phyloP scores from a whole-genome alignment of 2,797 vertebrate species.

The Thripadectes ignobilis region DNA sequence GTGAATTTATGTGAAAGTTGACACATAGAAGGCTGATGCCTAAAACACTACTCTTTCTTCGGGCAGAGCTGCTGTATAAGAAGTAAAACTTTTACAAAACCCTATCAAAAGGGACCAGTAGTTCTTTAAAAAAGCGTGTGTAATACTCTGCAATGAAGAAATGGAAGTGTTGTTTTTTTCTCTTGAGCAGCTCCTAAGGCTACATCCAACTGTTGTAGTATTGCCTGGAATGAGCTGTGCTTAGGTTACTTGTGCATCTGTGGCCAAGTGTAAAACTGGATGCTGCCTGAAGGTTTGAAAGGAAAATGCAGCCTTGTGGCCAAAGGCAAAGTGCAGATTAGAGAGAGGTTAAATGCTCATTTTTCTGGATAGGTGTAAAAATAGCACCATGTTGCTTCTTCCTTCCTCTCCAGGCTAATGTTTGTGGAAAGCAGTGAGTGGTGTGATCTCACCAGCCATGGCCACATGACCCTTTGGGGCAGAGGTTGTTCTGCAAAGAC shows the following conservation, averaged over 20 bases:
- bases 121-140: background rate
- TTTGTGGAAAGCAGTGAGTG: background rate
- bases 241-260: rapidly evolving
- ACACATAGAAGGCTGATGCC: background rate
- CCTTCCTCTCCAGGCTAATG: background rate
- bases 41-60: background rate
- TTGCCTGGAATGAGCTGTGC: background rate
- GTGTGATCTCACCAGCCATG: background rate
- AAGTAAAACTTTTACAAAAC: background rate
- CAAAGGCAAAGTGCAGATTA: background rate
- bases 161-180: background rate
- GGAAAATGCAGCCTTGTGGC: background rate
- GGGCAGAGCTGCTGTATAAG: background rate
- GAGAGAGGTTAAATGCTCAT: background rate
- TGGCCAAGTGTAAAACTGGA: background rate
- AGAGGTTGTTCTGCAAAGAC: background rate
- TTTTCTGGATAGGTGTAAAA: conserved; percentile 18
- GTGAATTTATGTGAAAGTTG: background rate
- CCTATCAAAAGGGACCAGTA: background rate
- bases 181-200: background rate
- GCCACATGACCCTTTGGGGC: rapidly evolving
- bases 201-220: background rate
- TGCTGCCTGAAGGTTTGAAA: background rate
- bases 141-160: background rate
- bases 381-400: background rate